Evolutionary conservation across 1,140 invertebrate species (phyloP), one percentile per base, ranked within the genome.

Genomic region (Antheraea pernyi): DNA sequence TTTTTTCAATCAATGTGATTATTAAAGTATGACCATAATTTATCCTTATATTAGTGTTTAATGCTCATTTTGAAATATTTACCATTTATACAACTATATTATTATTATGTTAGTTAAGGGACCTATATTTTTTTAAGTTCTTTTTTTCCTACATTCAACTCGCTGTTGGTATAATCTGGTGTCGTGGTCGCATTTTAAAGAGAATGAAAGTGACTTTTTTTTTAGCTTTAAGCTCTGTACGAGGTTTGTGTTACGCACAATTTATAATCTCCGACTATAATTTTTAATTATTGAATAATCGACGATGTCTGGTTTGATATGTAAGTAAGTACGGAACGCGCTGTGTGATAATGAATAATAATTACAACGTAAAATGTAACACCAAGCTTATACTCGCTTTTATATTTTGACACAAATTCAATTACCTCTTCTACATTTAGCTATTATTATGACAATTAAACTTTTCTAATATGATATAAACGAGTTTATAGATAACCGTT

Each of bases 31-130:
- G 81, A 86, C 82, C 84, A 85, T 85, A 86, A 87, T 88, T 89
- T 91, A 88, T 88, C 84, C 79, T 72, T 77, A 76, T 81, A 78
- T 84, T 89, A 85, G 84, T 86, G 73, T 86, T 79, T 88, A 90
- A 89, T 90, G 90, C 87, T 91, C 88, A 90, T 90, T 87, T 82
- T 84, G 80, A 80, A 82, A 65, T 85, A 89, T 89, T 88, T 91
- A 53, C 46, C 46, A 53, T 53, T 53, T 53, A 53, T 53, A 53
- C 46, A 53, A 53, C 13, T 53, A 53, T 53, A 88, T 86, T 88
- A 85, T 86, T 78, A 83, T 79, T n/a, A n/a, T n/a, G 70, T 83
- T 86, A 89, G 79, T 83, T 90, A 85, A 82, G 88, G 77, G 76
- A 74, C 83, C 46, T 53, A 84, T 84, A 85, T 81, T 73, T 76